A percentile compares a stretch with the other conserved stretches of the same genome.
These are phyloP conservation scores for Gymnoscopelus microlampas DNA, from an alignment of 2,797 vertebrate genomes.

Conservation along the genomic window DNA sequence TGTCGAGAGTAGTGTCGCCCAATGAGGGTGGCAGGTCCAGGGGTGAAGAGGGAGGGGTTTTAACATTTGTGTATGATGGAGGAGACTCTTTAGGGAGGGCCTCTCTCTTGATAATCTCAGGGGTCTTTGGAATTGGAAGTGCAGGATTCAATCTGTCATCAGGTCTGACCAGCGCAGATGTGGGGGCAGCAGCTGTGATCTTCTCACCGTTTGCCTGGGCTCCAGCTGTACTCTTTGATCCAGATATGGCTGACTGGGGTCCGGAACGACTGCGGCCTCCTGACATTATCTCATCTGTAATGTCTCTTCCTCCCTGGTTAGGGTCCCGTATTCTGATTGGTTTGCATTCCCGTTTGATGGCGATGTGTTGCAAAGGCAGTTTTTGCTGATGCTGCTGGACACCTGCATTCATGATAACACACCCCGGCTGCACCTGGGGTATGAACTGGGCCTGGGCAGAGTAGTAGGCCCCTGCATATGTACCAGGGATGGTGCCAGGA, in stretches of 20 bases:
- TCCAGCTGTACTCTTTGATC: conserved; percentile 79
- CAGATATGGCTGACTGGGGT: conserved; percentile 78
- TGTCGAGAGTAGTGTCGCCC: conserved; percentile 64
- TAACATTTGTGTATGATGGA: conserved; percentile 68
- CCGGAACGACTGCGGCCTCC: conserved; percentile 93
- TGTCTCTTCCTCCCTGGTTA: conserved; percentile 96
- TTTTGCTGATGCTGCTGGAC: conserved; percentile 79
- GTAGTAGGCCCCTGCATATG: conserved; percentile 90
- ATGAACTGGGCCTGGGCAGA: conserved; percentile 91
- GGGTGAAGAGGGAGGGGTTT: conserved; percentile 55
- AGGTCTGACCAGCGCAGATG: conserved; percentile 77
- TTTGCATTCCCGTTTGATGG: conserved; percentile 92
- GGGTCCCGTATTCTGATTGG: conserved; percentile 99
- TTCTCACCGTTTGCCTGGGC: conserved; percentile 93
- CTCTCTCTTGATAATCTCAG: conserved; percentile 62
- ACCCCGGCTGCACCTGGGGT: conserved; percentile 85
- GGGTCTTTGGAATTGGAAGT: conserved; percentile 68
- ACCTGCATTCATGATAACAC: conserved; percentile 90
- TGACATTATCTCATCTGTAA: conserved; percentile 98
- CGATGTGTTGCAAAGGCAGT: conserved; percentile 80
- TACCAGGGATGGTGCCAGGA: too few relatives aligned
- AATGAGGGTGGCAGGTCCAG: conserved; percentile 66
- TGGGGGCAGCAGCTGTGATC: conserved; percentile 80
- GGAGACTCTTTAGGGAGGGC: conserved; percentile 40
- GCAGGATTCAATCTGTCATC: conserved; percentile 77